Percentiles rank a stretch among this genome's conserved stretches.
Evolutionary conservation across 2,888 invertebrate genomes (phyloP).

Genomic region (Synergus laeviventris): DNA sequence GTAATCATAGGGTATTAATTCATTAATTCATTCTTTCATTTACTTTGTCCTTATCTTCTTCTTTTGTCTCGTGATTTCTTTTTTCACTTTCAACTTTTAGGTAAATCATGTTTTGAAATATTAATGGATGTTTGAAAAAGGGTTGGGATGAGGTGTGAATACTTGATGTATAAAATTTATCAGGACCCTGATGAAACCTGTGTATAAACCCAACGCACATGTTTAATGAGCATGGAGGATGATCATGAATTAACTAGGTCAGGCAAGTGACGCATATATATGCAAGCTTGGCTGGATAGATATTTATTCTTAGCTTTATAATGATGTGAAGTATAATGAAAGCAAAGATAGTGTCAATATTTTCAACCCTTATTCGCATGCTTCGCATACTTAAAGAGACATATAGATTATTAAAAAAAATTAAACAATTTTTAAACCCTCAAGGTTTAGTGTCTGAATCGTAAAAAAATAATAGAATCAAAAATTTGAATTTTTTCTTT

Average conservation of each 20-base stretch:
- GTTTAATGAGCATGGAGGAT: conserved; percentile 29
- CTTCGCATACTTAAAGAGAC: not conserved
- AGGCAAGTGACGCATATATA: conserved; percentile 15
- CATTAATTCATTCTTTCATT: too few relatives aligned
- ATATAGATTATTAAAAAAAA: not conserved
- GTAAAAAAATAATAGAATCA: not conserved
- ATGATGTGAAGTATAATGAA: not conserved
- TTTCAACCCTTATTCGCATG: conserved; percentile 7
- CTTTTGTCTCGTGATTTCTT: too few relatives aligned
- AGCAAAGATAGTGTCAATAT: not conserved
- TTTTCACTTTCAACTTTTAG: too few relatives aligned
- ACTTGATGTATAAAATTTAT: not conserved
- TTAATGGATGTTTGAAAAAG: not conserved
- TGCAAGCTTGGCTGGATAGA: conserved; percentile 24
- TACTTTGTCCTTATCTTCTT: too few relatives aligned
- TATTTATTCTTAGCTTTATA: conserved; percentile 36
- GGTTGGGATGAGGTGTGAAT: not conserved
- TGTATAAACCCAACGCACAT: conserved; percentile 11
- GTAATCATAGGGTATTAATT: too few relatives aligned
- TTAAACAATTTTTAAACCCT: not conserved
- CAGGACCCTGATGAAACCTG: not conserved
- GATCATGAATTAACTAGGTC: conserved; percentile 25
- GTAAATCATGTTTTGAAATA: not conserved
- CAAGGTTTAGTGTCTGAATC: too few relatives aligned
- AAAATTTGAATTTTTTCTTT: not conserved